Evolutionary conservation across 2,888 invertebrate genomes (phyloP), one percentile per base, ranked within the genome.

Genomic region (Rhabditoides inermis): DNA sequence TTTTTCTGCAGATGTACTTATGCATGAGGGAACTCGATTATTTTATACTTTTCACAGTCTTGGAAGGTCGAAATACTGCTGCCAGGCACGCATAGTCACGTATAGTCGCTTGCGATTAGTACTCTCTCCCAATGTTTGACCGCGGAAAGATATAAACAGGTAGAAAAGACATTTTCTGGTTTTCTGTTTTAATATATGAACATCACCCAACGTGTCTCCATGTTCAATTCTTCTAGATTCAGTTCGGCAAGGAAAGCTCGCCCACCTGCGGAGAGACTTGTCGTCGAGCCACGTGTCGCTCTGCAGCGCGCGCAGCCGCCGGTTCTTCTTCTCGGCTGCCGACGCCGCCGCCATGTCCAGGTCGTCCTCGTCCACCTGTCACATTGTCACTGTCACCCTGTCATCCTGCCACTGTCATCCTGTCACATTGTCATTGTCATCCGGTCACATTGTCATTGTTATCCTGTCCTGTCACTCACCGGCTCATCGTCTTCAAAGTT

Each of bases 401-500:
- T n/a, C n/a, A 45, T n/a, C 22, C 1, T n/a, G 10, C 28, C n/a
- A 45, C n/a, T 18, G 22, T 25, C 20, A 22, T 36, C 40, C 36
- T 27, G 18, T 39, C 42, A n/a, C 22, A 20, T 27, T n/a, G 10
- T 12, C 4, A 45, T 49, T 20, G 6, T 18, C 1, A 25, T 27
- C 18, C 18, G 36, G 3, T 30, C 12, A 47, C 36, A 3, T 12
- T n/a, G n/a, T n/a, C 32, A 7, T 10, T 32, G 32, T 22, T 45
- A n/a, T 32, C 49, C 49, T 50, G n/a, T n/a, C 22, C 10, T 7
- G 12, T 18, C 7, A 40, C 44, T 41, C 18, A 42, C 50, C 22
- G 61, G 60, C 35, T 70, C 70, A 52, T 70, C 70, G n/a, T 69
- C 70, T 40, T 68, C 63, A 3, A 62, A 65, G 53, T 68, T 70